These are phyloP conservation scores for Acipenser oxyrinchus DNA, from an alignment of 2,797 vertebrate genomes.

Conservation along the genomic window DNA sequence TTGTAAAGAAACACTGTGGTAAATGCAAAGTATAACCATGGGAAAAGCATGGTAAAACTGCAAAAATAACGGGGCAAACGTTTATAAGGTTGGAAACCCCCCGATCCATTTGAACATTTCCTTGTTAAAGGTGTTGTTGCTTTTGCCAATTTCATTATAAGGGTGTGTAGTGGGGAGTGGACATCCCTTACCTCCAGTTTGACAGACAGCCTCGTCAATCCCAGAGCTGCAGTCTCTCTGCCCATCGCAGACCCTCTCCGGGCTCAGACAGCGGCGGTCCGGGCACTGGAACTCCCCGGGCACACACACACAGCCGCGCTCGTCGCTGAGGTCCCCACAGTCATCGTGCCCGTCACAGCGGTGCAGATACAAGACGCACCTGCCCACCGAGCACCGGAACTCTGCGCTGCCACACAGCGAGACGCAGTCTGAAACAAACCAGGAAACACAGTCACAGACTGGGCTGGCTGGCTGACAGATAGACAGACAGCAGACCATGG, in stretches of 20 bases:
- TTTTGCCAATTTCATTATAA: neutral
- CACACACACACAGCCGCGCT: slow-evolving; percentile 63
- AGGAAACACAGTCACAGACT: slow-evolving; percentile 1
- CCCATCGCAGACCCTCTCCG: slow-evolving; percentile 63
- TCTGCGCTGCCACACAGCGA: slow-evolving; percentile 59
- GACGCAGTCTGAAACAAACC: slow-evolving; percentile 60
- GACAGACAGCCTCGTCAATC: slow-evolving; percentile 71
- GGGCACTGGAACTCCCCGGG: slow-evolving; percentile 68
- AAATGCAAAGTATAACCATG: no score
- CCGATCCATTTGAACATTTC: no score
- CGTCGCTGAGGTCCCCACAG: slow-evolving; percentile 83
- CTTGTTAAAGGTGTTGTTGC: no score
- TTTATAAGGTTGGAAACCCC: no score
- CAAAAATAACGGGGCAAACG: no score
- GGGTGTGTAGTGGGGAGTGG: neutral
- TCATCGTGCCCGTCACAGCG: slow-evolving; percentile 76
- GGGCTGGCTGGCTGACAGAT: neutral
- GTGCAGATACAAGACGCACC: slow-evolving; percentile 65
- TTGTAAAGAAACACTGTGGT: no score
- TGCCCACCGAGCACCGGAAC: slow-evolving; percentile 63
- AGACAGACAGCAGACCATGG: neutral
- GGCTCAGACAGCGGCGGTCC: slow-evolving; percentile 52
- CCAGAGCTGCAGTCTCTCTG: slow-evolving; percentile 59
- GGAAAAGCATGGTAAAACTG: no score
- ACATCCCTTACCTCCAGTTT: slow-evolving; percentile 52